Evolutionary conservation across 2,888 invertebrate genomes (phyloP), one percentile per base, ranked within the genome.

Genomic region (Pterostichus madidus): DNA sequence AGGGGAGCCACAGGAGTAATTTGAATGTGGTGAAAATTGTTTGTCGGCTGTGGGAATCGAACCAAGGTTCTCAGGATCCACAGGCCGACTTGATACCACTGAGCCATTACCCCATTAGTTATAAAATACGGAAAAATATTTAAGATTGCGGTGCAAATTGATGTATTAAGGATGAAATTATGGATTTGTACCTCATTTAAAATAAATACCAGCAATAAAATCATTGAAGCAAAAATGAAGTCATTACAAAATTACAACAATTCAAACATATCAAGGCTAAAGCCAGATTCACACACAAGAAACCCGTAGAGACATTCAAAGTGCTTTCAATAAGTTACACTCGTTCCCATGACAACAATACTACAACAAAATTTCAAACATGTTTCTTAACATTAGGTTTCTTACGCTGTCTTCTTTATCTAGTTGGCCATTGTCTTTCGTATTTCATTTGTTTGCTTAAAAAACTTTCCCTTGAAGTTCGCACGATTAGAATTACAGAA

Each of bases 281-380:
- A 49, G 49, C 5, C 49, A 49, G 49, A 10, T 49, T 49, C 49
- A 49, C 49, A 49, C 49, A 49, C 49, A 49, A 49, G 49, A 49
- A 49, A 39, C 5, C 39, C 8, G 8, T 5, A 49, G 49, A 2
- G 4, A 10, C 5, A 49, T n/a, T 49, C 49, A 49, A 4, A 46
- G 8, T 46, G n/a, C 49, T 49, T 49, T 49, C n/a, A 3, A 49
- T 49, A 49, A 49, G 49, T n/a, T 11, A 49, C 49, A 11, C n/a
- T 49, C 10, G n/a, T 49, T 49, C 49, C 49, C 49, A 49, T n/a
- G 10, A 0, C 13, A 49, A 49, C 49, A 49, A 49, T 49, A n/a
- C 1, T 5, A 49, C 13, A 5, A 13, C 49, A 5, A 8, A 5
- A 49, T 24, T 24, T 24, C 24, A 24, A 24, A 1, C 24, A 11